Evolutionary conservation across 2,797 vertebrate species (phyloP).

Genomic region (Esox lucius): DNA sequence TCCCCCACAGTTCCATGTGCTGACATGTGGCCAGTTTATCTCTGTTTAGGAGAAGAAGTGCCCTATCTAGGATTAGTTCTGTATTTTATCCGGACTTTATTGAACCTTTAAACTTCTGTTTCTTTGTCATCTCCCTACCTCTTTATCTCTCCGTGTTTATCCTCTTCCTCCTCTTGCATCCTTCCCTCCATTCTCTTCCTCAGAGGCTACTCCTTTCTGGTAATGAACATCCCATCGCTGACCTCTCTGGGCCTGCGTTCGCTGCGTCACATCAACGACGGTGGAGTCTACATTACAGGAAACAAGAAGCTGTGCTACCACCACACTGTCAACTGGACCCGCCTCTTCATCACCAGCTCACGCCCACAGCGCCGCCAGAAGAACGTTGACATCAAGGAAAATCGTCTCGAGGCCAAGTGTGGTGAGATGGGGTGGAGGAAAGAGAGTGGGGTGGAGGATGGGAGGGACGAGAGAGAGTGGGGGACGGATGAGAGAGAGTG

Average conservation of each 20-base stretch:
- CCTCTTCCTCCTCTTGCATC: not conserved
- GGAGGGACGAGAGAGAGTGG: slow-evolving; percentile 17
- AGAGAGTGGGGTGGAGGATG: slow-evolving; percentile 39
- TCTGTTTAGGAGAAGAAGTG: not conserved
- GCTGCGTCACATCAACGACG: slow-evolving; percentile 83
- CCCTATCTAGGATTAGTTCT: not conserved
- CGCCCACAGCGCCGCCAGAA: slow-evolving; percentile 56
- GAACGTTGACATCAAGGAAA: slow-evolving; percentile 74
- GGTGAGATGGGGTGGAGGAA: slow-evolving; percentile 78
- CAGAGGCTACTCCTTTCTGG: slow-evolving; percentile 86
- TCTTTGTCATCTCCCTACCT: not conserved
- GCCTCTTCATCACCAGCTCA: slow-evolving; percentile 65
- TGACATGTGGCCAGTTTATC: not conserved
- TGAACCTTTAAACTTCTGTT: not conserved
- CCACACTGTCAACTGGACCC: slow-evolving; percentile 85
- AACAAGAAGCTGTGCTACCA: slow-evolving; percentile 90
- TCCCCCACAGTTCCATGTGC: not conserved
- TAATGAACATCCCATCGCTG: slow-evolving; percentile 84
- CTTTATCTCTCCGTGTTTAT: not conserved
- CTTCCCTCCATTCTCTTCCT: slow-evolving; percentile 16
- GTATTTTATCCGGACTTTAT: not conserved
- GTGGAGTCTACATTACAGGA: slow-evolving; percentile 85
- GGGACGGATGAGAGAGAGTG: not conserved
- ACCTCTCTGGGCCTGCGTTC: slow-evolving; percentile 88
- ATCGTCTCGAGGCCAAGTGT: slow-evolving; percentile 72